These are phyloP conservation scores for Centropyge bicolor DNA, from an alignment of 2,797 vertebrate species.

Conservation along the genomic window DNA sequence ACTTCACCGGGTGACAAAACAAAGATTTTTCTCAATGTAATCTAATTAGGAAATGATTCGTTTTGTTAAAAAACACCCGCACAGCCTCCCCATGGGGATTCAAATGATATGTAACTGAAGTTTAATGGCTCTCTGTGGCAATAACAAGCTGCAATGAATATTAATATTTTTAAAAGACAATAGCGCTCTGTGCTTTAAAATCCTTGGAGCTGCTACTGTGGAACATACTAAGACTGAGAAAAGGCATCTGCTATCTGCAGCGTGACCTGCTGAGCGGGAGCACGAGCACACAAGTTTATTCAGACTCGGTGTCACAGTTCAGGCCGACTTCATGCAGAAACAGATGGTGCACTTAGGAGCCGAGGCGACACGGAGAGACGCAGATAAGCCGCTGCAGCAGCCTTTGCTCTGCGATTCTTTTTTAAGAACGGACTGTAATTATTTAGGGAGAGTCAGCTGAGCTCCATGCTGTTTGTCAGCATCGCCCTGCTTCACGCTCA, in stretches of 20 bases:
- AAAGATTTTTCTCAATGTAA: constrained; percentile 72
- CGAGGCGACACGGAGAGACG: constrained; percentile 68
- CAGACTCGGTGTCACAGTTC: constrained; percentile 63
- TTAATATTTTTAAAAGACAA: constrained; percentile 69
- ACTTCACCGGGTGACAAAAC: constrained; percentile 74
- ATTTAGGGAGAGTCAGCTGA: constrained; percentile 67
- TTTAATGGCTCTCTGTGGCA: constrained; percentile 75
- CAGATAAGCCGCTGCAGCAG: constrained; percentile 66
- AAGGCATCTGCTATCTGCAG: constrained; percentile 48
- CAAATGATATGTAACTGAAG: constrained; percentile 74
- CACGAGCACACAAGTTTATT: constrained; percentile 56
- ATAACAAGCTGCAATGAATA: constrained; percentile 70
- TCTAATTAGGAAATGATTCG: constrained; percentile 66
- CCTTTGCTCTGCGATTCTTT: constrained; percentile 31
- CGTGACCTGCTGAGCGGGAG: constrained; percentile 60
- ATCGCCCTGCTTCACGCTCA: constrained; percentile 45
- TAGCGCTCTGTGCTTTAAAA: constrained; percentile 45
- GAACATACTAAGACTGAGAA: constrained; percentile 45
- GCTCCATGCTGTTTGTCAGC: constrained; percentile 61
- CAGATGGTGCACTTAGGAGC: constrained; percentile 75
- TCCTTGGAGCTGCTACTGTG: constrained; percentile 13
- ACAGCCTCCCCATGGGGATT: constrained; percentile 52
- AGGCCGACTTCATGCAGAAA: constrained; percentile 61
- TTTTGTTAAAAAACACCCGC: constrained; percentile 66
- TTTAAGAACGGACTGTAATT: constrained; percentile 68